A percentile compares a stretch with the other conserved stretches of the same genome.
phyloP scores from a whole-genome alignment of 2,797 vertebrate genomes.

The Menidia menidia region DNA sequence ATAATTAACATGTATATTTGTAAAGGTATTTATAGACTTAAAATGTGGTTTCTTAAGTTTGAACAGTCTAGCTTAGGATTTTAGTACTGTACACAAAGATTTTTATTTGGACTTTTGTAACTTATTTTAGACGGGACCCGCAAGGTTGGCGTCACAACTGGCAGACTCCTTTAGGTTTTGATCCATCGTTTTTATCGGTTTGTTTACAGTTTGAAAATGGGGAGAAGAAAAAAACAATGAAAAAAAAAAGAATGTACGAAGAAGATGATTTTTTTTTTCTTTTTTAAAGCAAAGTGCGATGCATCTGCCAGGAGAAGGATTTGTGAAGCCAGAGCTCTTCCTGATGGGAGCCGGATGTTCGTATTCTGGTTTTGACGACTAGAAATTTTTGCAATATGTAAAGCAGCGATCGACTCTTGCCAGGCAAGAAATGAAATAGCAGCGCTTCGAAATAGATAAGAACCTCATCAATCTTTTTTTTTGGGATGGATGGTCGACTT shows the following conservation, averaged over 20 bases:
- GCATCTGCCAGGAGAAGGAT: conserved; percentile 41
- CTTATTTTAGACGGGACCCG: conserved; percentile 92
- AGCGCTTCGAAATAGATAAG: conserved; percentile 38
- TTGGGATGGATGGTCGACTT: neutral
- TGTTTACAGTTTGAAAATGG: conserved; percentile 72
- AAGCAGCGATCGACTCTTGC: conserved; percentile 82
- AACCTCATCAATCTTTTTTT: conserved; percentile 12
- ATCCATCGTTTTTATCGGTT: conserved; percentile 80
- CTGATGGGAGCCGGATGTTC: conserved; percentile 42
- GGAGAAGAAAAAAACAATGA: conserved; percentile 1
- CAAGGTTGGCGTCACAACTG: conserved; percentile 73
- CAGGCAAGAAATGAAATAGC: conserved; percentile 72
- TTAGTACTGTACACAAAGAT: conserved; percentile 88
- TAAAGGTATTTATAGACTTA: conserved; percentile 98
- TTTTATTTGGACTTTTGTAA: conserved; percentile 87
- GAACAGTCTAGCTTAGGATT: conserved; percentile 84
- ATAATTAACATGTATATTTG: conserved; percentile 95
- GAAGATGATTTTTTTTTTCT: neutral
- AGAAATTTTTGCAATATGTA: conserved; percentile 75
- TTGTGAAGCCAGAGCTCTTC: conserved; percentile 17
- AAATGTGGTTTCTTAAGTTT: conserved; percentile 84
- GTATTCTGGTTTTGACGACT: conserved; percentile 80
- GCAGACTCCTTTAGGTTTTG: conserved; percentile 74
- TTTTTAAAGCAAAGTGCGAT: conserved; percentile 64
- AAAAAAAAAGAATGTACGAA: conserved; percentile 78